Evolutionary conservation across 2,888 invertebrate species (phyloP).

Genomic region (Tipula vernalis): DNA sequence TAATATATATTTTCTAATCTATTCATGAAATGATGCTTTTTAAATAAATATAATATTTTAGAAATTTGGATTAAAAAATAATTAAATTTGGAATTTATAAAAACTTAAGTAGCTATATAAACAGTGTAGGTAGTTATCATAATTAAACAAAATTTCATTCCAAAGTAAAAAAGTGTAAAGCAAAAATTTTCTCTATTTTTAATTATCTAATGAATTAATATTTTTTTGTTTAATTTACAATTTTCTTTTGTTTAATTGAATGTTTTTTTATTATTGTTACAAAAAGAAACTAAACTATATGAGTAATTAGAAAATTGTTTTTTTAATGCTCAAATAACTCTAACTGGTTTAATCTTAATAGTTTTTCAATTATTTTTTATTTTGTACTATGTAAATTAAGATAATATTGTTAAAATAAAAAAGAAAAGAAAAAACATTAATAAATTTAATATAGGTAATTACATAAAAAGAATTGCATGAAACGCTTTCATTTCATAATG

Average conservation of each 20-base stretch:
- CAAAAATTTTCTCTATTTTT: background rate
- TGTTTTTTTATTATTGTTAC: background rate
- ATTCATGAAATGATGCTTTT: background rate
- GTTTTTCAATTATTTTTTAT: background rate
- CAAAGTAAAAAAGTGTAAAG: background rate
- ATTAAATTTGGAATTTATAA: background rate
- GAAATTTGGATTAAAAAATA: background rate
- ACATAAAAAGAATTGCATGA: background rate
- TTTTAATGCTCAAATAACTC: background rate
- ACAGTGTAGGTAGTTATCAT: background rate
- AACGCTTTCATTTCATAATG: background rate
- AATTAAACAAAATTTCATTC: background rate
- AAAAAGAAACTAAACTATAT: background rate
- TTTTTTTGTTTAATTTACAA: background rate
- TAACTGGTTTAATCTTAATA: background rate
- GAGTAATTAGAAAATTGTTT: background rate
- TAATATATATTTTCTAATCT: background rate
- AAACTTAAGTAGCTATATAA: background rate
- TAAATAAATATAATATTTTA: background rate
- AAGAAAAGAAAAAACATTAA: background rate
- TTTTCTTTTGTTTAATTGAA: background rate
- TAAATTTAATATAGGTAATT: background rate
- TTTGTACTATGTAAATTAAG: background rate
- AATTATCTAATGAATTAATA: background rate
- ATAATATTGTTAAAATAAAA: background rate